phyloP scores from a whole-genome alignment of 2,113 vertebrate species.

The Erythrolamprus reginae region DNA sequence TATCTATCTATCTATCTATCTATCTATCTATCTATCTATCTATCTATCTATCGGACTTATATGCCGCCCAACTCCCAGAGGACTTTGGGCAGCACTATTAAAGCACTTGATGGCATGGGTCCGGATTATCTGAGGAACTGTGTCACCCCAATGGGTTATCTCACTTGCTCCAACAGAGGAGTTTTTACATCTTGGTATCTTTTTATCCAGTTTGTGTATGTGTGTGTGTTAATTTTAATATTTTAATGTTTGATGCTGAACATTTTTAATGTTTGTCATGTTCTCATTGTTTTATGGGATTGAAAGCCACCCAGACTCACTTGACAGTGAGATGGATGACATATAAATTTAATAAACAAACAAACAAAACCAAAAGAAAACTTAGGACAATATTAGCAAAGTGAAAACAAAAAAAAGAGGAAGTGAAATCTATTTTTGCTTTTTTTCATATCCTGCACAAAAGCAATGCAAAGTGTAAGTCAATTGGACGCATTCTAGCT shows the following conservation, averaged over 20 bases:
- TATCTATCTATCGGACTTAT: no score
- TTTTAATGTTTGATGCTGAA: no score
- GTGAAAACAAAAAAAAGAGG: not conserved
- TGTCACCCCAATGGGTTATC: not conserved
- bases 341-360: not conserved
- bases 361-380: not conserved
- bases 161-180: no score
- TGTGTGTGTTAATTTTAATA: not conserved
- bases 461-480: not conserved
- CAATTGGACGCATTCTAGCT: not conserved
- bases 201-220: not conserved
- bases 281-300: not conserved
- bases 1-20: no score
- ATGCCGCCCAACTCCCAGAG: no score
- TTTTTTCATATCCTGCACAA: not conserved
- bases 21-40: no score
- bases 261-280: no score
- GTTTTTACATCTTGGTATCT: not conserved
- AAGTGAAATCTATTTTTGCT: not conserved
- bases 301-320: not conserved
- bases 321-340: not conserved
- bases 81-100: no score
- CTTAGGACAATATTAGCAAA: not conserved
- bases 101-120: not conserved
- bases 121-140: not conserved